Evolutionary conservation across 2,113 vertebrate species (phyloP).

Genomic region (Oenanthe melanoleuca): DNA sequence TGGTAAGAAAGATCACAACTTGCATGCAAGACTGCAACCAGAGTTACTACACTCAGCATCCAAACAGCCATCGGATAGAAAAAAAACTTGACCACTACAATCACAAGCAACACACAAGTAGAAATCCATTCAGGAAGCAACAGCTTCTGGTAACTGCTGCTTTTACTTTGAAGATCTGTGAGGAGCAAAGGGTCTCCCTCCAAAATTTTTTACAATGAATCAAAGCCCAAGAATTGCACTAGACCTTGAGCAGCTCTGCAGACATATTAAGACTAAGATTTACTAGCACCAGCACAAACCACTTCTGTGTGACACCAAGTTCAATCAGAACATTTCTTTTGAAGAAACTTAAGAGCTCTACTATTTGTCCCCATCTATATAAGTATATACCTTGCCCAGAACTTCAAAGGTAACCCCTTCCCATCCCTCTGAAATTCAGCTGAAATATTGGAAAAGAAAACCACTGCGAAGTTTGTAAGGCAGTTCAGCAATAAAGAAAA

Average conservation of each 20-base stretch:
- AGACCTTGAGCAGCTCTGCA: neutral
- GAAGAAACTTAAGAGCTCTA: neutral
- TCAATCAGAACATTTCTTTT: neutral
- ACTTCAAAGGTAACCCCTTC: neutral
- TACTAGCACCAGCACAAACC: conserved; percentile 15
- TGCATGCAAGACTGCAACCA: neutral
- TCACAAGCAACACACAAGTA: neutral
- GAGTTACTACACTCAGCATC: neutral
- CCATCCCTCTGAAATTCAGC: neutral
- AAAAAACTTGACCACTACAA: neutral
- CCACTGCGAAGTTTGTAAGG: neutral
- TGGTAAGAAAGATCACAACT: neutral
- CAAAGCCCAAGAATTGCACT: neutral
- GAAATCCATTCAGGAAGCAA: neutral
- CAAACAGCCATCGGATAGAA: fast-evolving
- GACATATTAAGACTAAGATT: neutral
- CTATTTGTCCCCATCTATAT: neutral
- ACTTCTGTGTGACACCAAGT: neutral
- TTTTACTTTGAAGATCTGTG: neutral
- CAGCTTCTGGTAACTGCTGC: neutral
- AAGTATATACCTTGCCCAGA: neutral
- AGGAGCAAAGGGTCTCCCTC: neutral
- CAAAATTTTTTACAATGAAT: neutral
- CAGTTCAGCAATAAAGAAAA: neutral
- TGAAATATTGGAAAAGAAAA: neutral